Evolutionary conservation across 2,113 vertebrate genomes (phyloP), one percentile per base, ranked within the genome.

Genomic region (Elgaria multicarinata): DNA sequence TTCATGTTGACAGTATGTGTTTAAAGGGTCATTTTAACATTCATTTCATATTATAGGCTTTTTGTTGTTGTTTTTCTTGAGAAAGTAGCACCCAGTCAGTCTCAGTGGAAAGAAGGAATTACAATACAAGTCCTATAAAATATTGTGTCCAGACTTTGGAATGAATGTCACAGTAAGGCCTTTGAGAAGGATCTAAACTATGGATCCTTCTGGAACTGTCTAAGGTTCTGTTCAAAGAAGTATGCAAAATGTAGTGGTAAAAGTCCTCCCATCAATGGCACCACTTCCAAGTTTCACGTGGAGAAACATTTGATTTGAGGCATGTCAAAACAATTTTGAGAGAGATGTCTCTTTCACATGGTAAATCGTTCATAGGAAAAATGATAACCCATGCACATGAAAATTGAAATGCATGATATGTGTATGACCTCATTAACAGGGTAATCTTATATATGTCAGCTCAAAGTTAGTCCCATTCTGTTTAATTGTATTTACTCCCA

Each of bases 1-100:
- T 86, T 89, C 76, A 87, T 87, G 78, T 93, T 95, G 94, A 94
- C 88, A 89, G 78, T 84, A 8, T 14, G 72, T 71, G 92, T 91
- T 95, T 58, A 42, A 86, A 95, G 93, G 46, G n/a, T 14, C 8
- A 9, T 22, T 81, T 71, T 81, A 81, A 50, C 89, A 62, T 13
- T 26, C 82, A 88, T 79, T 93, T 91, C 71, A 72, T 89, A 79
- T 74, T 81, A 90, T 85, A 53, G 22, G 7, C 2, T 58, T n/a
- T n/a, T n/a, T 36, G 67, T 92, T 76, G 67, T 94, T 92, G 72
- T 86, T 79, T 75, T 91, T 62, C 4, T 84, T 67, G 82, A 93
- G 14, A 28, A 44, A 90, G 74, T 71, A 86, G 58, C 77, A 82
- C 8, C 39, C n/a, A 91, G 86, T 93, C 86, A 90, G 58, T 90